Conservation (phyloP, 1,140 invertebrate genomes). For the Drosophila pectinifera region DNA sequence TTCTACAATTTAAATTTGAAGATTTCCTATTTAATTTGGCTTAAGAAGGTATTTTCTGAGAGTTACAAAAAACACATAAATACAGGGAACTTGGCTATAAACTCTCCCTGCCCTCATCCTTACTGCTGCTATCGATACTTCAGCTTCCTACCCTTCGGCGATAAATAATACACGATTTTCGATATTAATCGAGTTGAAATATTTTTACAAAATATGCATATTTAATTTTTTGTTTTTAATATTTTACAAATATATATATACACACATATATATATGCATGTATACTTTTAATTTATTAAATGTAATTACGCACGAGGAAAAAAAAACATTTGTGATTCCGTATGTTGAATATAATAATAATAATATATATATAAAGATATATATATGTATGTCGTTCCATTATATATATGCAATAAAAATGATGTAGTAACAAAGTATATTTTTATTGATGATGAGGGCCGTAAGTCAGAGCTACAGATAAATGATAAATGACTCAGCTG, state of each 20-base stretch:
- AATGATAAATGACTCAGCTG: slow-evolving; percentile 40
- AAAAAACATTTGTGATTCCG: slow-evolving; percentile 60
- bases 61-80: background rate
- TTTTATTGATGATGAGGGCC: slow-evolving; percentile 25
- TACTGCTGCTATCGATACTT: background rate
- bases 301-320: slow-evolving; percentile 42
- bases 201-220: slow-evolving; percentile 50
- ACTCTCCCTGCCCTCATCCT: background rate
- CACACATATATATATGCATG: slow-evolving; percentile 10
- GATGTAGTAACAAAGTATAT: slow-evolving; percentile 23
- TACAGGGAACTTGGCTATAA: slow-evolving; percentile 1
- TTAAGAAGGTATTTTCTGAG: too few species aligned
- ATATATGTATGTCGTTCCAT: slow-evolving; percentile 38
- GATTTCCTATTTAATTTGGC: background rate
- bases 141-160: background rate
- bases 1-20: background rate
- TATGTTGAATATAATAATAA: slow-evolving; percentile 45
- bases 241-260: slow-evolving; percentile 45
- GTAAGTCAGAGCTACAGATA: slow-evolving; percentile 7
- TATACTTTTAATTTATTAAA: slow-evolving; percentile 61
- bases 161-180: slow-evolving; percentile 53
- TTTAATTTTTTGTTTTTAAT: slow-evolving; percentile 55
- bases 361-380: slow-evolving; percentile 26
- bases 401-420: slow-evolving; percentile 59
- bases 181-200: slow-evolving; percentile 24